Percentiles rank a stretch among this genome's conserved stretches.
Evolutionary conservation across 1,140 invertebrate genomes (phyloP).

Genomic region (Ceratosolen solmsi): DNA sequence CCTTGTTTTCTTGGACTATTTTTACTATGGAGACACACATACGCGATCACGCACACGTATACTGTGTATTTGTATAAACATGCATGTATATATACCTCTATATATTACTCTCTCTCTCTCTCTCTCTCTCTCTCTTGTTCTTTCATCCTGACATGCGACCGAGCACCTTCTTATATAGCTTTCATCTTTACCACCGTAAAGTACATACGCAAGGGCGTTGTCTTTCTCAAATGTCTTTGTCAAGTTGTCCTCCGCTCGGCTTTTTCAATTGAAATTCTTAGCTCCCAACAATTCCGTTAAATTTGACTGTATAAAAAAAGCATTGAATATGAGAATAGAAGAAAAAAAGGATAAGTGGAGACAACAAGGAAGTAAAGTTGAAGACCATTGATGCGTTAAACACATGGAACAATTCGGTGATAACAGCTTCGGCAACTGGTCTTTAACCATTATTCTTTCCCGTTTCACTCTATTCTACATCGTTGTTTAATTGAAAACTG

Average conservation of each 20-base stretch:
- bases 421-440: background rate
- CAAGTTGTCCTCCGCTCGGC: conserved; percentile 49
- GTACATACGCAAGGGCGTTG: conserved; percentile 74
- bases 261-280: conserved; percentile 46
- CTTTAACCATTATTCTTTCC: background rate
- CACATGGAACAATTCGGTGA: background rate
- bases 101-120: conserved; percentile 3
- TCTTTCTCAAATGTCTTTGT: conserved; percentile 63
- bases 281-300: background rate
- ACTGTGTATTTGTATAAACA: background rate
- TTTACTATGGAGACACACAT: conserved; percentile 47
- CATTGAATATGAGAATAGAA: conserved; percentile 38
- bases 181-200: conserved; percentile 68
- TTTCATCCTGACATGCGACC: conserved; percentile 27
- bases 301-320: background rate
- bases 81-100: background rate
- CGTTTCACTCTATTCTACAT: background rate
- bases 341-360: background rate
- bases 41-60: too few species aligned
- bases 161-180: conserved; percentile 57
- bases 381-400: background rate
- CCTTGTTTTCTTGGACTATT: conserved; percentile 63
- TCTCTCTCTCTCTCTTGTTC: conserved; percentile 14
- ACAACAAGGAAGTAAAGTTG: conserved; percentile 1
- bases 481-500: conserved; percentile 45